Base-by-base conservation (phyloP, 2,888 invertebrate species). In the Philereme vetulata region DNA sequence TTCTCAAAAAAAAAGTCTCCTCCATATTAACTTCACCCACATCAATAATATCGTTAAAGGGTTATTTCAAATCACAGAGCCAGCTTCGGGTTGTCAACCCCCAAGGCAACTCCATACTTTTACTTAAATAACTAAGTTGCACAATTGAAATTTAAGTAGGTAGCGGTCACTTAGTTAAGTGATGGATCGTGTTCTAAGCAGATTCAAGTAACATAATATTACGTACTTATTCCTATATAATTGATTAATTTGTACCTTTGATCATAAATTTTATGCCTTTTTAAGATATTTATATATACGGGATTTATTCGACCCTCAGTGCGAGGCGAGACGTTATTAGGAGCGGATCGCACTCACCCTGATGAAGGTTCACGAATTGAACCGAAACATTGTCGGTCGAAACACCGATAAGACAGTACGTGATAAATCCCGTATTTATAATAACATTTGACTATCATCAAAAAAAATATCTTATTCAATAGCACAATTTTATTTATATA, bases 21-120 rank as follows among this genome's bases (percentile, higher is more conserved):
- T 58, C 52, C 58, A 57, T 43, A 51, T 10, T 11, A 11, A 38
- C 10, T 0, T 9, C 51, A 38, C 21, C 21, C 21, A 9, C 46
- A 36, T 46, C 10, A n/a, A 32, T 53, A 51, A 33, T 57, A 34
- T 57, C 51, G 47, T 43, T 55, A 60, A 60, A 55, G 32, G 9
- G 47, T 54, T 54, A 57, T 58, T 62, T 51, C 34, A 62, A 58
- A 60, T 51, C 55, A 60, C 48, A 38, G 48, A 47, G 8, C 40
- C 21, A 9, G 54, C 62, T 55, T 5, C 55, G 32, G 58, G 62
- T 58, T 62, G 45, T 55, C 62, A 58, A n/a, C 55, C 44, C 55
- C 42, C 1, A 21, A 21, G 21, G 21, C 21, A 2, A 21, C 21
- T 2, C 1, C 21, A 21, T 2, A 21, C 21, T 21, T 62, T 55